Conservation (phyloP, 92 coral and sea anemone genomes). For the Umimayanthus chanpuru region DNA sequence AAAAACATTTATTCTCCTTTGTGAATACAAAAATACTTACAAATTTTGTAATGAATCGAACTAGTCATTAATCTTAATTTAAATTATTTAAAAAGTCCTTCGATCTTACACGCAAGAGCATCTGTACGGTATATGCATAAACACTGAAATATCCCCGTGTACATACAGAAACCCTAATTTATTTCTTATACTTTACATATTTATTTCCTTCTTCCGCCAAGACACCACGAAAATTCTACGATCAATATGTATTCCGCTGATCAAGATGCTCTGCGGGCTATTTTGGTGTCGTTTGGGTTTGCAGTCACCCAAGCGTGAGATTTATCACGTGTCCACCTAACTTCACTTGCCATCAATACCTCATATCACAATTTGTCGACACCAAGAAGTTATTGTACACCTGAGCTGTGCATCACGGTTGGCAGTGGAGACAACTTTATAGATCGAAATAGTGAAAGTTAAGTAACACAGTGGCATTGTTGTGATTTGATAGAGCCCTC, state of each 20-base stretch:
- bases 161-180: background rate
- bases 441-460: too few relatives aligned
- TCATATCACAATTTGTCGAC: too few relatives aligned
- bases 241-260: background rate
- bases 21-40: constrained; percentile 17
- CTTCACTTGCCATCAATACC: too few relatives aligned
- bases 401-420: too few relatives aligned
- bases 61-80: background rate
- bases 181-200: background rate
- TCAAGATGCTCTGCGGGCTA: too few relatives aligned
- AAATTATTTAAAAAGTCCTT: background rate
- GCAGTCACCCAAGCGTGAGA: too few relatives aligned
- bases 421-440: too few relatives aligned
- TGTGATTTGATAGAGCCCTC: too few relatives aligned
- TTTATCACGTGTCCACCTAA: too few relatives aligned
- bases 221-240: background rate
- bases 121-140: background rate
- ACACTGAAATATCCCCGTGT: background rate
- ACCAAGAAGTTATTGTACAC: too few relatives aligned
- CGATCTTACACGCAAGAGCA: background rate
- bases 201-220: background rate
- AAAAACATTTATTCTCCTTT: constrained; percentile 19
- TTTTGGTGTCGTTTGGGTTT: too few relatives aligned
- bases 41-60: constrained; percentile 15
- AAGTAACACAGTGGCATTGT: too few relatives aligned